These are phyloP conservation scores for Xiphorhynchus elegans DNA, from an alignment of 2,113 vertebrate species.

Conservation along the genomic window DNA sequence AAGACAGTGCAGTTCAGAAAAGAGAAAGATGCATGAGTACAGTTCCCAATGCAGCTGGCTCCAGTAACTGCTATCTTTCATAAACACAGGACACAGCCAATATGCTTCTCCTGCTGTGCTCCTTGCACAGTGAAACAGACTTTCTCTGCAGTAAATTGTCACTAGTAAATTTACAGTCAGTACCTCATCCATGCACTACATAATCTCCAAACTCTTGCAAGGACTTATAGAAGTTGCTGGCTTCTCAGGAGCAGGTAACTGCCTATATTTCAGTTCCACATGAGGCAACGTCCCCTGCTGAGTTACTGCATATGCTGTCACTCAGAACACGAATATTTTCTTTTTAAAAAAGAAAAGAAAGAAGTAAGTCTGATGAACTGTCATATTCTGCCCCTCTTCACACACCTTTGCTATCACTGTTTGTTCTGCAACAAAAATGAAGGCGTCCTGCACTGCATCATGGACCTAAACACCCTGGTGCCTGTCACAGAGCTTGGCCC, in stretches of 20 bases:
- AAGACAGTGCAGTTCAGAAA: background rate
- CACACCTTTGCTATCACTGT: background rate
- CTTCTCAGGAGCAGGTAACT: background rate
- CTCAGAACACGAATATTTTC: background rate
- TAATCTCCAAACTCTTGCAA: background rate
- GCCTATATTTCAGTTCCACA: background rate
- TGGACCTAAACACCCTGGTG: background rate
- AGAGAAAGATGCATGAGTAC: background rate
- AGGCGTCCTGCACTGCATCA: background rate
- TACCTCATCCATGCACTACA: background rate
- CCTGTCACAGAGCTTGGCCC: background rate
- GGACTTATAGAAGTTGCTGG: background rate
- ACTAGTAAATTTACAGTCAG: conserved; percentile 13
- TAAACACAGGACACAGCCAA: background rate
- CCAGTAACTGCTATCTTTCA: background rate
- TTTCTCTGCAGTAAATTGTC: background rate
- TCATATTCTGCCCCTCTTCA: background rate
- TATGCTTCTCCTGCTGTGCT: background rate
- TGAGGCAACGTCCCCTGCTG: background rate
- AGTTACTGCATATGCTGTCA: background rate
- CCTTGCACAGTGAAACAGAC: background rate
- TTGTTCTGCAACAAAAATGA: background rate
- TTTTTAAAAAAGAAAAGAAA: background rate
- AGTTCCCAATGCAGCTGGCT: background rate
- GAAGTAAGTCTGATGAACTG: background rate